Percentiles rank a stretch among this genome's conserved stretches.
Conservation (phyloP, 2,797 vertebrate genomes). For the Scolopax bukidnonensis region DNA sequence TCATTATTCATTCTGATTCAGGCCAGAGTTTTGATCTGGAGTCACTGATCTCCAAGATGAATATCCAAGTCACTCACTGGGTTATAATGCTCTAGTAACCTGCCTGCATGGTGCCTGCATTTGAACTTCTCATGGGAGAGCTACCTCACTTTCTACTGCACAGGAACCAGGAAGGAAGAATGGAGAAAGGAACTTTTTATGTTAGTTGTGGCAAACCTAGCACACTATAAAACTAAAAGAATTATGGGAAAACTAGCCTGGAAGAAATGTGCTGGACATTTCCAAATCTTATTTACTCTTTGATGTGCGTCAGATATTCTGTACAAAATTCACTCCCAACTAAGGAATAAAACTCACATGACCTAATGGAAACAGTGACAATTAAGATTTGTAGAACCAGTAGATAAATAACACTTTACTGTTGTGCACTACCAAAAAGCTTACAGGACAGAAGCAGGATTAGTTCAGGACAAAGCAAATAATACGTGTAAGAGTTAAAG, state of each 20-base stretch:
- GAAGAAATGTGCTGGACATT: neutral
- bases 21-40: neutral
- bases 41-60: neutral
- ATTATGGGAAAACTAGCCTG: neutral
- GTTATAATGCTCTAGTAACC: neutral
- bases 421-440: constrained; percentile 44
- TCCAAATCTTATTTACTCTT: neutral
- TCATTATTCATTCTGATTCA: neutral
- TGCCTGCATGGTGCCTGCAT: neutral
- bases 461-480: constrained; percentile 70
- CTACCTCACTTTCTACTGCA: neutral
- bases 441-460: constrained; percentile 68
- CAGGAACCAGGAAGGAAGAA: neutral
- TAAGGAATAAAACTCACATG: neutral
- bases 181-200: neutral
- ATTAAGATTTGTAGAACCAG: constrained; percentile 67
- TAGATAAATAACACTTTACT: constrained; percentile 64
- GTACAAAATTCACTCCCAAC: neutral
- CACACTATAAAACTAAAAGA: neutral
- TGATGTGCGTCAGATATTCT: neutral
- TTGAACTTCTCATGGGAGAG: neutral
- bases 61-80: neutral
- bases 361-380: neutral
- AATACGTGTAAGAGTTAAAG: constrained; percentile 67
- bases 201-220: neutral